Conservation (phyloP, 2,888 invertebrate species). For the Mayetiola destructor region DNA sequence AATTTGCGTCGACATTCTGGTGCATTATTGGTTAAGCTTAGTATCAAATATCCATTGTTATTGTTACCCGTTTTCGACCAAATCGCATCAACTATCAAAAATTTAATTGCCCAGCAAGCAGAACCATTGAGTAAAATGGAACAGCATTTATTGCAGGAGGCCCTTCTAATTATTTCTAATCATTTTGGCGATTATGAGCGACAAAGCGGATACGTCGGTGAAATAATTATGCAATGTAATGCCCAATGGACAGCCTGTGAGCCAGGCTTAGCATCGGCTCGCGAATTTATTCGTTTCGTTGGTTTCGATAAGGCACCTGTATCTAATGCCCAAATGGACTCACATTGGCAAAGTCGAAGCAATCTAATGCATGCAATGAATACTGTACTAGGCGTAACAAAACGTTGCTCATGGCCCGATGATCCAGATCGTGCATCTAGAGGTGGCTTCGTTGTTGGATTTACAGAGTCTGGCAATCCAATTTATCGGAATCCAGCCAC, state of each 20-base stretch:
- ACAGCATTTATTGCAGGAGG: constrained; percentile 66
- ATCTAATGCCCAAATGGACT: constrained; percentile 47
- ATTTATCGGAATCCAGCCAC: constrained; percentile 78
- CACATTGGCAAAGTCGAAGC: constrained; percentile 47
- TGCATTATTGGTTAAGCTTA: constrained; percentile 77
- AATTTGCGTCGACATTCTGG: constrained; percentile 82
- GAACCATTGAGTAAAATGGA: constrained; percentile 64
- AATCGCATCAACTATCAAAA: constrained; percentile 60
- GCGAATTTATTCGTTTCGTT: constrained; percentile 59
- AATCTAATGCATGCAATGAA: constrained; percentile 59
- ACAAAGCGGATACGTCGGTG: constrained; percentile 48
- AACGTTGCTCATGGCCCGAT: constrained; percentile 75
- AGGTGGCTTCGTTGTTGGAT: constrained; percentile 69
- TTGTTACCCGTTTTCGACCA: constrained; percentile 76
- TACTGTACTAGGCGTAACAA: constrained; percentile 69
- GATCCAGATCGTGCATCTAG: constrained; percentile 72
- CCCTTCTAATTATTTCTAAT: constrained; percentile 69
- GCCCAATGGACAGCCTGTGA: constrained; percentile 49
- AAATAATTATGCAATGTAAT: constrained; percentile 52
- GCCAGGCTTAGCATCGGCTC: constrained; percentile 48
- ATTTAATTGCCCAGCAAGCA: constrained; percentile 48
- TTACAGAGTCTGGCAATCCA: constrained; percentile 60
- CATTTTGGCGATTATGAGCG: constrained; percentile 68
- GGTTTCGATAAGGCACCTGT: constrained; percentile 56
- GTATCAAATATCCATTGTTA: constrained; percentile 71